Evolutionary conservation across 2,888 invertebrate species (phyloP), one percentile per base, ranked within the genome.

Genomic region (Eutolmus rufibarbis): DNA sequence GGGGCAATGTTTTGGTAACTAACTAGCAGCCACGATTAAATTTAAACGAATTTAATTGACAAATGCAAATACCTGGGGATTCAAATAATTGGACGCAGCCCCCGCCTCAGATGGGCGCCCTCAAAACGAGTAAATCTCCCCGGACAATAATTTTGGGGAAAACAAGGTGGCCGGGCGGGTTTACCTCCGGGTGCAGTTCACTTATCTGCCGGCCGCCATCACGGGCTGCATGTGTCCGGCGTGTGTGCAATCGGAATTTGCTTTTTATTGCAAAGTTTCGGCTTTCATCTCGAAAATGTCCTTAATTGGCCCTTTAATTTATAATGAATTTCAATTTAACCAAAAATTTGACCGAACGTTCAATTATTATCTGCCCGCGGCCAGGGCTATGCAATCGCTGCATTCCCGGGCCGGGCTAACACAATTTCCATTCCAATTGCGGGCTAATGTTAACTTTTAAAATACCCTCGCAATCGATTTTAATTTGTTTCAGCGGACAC

Each of bases 291-390:
- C 87, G 79, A 43, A 87, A 87, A 85, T 87, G 46, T 81, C 31
- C 79, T 87, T 87, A 86, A 87, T 87, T 87, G 81, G 81, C 81
- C 51, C 87, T 86, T 87, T 87, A 87, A 87, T 86, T 81, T 76
- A 74, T 86, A 87, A 87, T 87, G 86, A 86, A 87, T 87, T 87
- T 86, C 86, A 86, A 87, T 87, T 87, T 86, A 76, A 74, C 46
- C 79, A 74, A 86, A 87, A 51, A 86, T 87, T 85, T 74, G 78
- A 31, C 76, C 37, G 34, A 86, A 46, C 51, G 77, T 87, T 46
- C 86, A 86, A 87, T 87, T 85, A 87, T 86, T 74, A 31, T 74
- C 74, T 23, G 19, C 57, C 82, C 19, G 57, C 19, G 56, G 66
- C 57, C 56, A 34, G 37, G 2, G 23, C 28, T 12, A 14, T 9